These are phyloP conservation scores for Mus pahari DNA, from an alignment of 2,113 vertebrate genomes.

Conservation along the genomic window DNA sequence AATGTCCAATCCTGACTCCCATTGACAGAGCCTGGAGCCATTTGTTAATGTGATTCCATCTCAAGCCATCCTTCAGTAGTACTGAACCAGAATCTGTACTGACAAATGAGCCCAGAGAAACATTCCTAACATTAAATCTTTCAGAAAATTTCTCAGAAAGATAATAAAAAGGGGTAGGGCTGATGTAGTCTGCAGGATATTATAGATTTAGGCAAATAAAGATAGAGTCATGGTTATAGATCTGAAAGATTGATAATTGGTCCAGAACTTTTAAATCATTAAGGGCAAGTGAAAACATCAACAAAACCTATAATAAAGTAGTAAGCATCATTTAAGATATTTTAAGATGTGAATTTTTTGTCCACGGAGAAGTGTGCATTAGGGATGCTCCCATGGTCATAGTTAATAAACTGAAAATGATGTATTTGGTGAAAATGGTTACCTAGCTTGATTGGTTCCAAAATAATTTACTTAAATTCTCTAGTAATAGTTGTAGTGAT, in stretches of 20 bases:
- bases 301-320: neutral
- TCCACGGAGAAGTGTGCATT: neutral
- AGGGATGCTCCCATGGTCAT: neutral
- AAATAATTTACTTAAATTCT: neutral
- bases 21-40: neutral
- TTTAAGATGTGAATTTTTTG: too few relatives aligned
- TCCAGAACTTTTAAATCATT: neutral
- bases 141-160: conserved; percentile 1
- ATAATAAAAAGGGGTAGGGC: neutral
- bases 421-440: neutral
- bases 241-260: neutral
- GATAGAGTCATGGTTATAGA: neutral
- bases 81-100: neutral
- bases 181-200: neutral
- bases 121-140: neutral
- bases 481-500: neutral
- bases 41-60: neutral
- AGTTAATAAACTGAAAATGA: neutral
- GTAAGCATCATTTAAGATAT: neutral
- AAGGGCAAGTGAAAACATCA: neutral
- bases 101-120: neutral
- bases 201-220: neutral
- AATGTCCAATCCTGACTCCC: neutral
- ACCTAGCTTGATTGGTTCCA: neutral
- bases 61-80: neutral